Evolutionary conservation across 1,140 invertebrate species (phyloP).

Genomic region (Hyposmocoma kahamanoa): DNA sequence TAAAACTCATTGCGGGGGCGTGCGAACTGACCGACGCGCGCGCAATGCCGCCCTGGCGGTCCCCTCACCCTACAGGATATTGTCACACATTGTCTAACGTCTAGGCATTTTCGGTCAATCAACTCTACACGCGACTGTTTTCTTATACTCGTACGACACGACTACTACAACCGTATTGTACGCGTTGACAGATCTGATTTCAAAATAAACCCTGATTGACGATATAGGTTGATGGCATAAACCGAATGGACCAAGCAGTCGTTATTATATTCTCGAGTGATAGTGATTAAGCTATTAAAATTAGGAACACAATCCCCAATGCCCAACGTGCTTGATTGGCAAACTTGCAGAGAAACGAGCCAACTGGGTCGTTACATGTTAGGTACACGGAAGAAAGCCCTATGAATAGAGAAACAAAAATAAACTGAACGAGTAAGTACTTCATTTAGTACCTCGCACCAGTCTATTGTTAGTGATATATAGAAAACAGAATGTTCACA

Average conservation of each 20-base stretch:
- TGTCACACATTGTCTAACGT: constrained; percentile 42
- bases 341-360: too few relatives aligned
- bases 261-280: too few relatives aligned
- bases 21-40: constrained; percentile 43
- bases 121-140: constrained; percentile 22
- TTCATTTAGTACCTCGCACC: neutral
- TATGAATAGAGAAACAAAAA: constrained; percentile 2
- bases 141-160: too few relatives aligned
- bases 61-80: constrained; percentile 55
- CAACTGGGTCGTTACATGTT: too few relatives aligned
- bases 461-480: neutral
- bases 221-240: too few relatives aligned
- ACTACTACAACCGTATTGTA: too few relatives aligned
- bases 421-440: neutral
- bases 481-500: neutral
- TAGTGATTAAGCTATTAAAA: too few relatives aligned
- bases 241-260: too few relatives aligned
- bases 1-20: constrained; percentile 66
- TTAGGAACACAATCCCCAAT: too few relatives aligned
- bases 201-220: too few relatives aligned
- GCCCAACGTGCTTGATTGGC: too few relatives aligned
- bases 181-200: too few relatives aligned
- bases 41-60: constrained; percentile 14
- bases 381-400: neutral
- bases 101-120: constrained; percentile 42